Evolutionary conservation across 2,797 vertebrate species (phyloP), one percentile per base, ranked within the genome.

Genomic region (Phrynocephalus forsythii): DNA sequence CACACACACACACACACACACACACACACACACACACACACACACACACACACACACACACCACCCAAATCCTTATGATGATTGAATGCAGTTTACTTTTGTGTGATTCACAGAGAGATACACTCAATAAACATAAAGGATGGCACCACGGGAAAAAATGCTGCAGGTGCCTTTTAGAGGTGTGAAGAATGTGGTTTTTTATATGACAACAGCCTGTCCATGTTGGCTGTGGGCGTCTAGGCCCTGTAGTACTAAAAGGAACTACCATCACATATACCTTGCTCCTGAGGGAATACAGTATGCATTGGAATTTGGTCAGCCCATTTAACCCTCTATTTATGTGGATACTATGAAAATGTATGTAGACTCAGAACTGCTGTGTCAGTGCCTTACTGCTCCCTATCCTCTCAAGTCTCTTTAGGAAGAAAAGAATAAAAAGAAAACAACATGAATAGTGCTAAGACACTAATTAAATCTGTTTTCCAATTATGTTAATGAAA

Each of bases 401-500:
- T 75, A 38, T 88, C 69, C 48, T 85, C 87, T 68, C 30, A 90
- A 0, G 11, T 68, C 56, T 93, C 72, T 87, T 91, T 60, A 92
- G 50, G 75, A 92, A 93, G 76, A 85, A 0, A 60, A 94, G 80
- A 88, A 76, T 87, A 92, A 93, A 91, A 83, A 71, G 1, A 69
- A 48, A 83, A 92, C 88, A 88, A 85, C 83, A 91, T 84, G 30
- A 89, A 93, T 81, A 91, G 83, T 86, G 75, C 18, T 94, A 91
- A 93, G 91, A 91, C 93, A 93, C 89, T 95, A 95, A 94, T 95
- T 94, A 95, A 90, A 89, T 87, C 92, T 95, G 91, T 90, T 95
- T 94, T 94, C 50, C 79, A 94, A 94, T 95, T 94, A 95, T 94
- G 93, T 84, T 94, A 95, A 95, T 93, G 86, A 90, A 95, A 94